Base-by-base conservation (phyloP, 64 coral and sea anemone genomes). In the Astreopora myriophthalma region DNA sequence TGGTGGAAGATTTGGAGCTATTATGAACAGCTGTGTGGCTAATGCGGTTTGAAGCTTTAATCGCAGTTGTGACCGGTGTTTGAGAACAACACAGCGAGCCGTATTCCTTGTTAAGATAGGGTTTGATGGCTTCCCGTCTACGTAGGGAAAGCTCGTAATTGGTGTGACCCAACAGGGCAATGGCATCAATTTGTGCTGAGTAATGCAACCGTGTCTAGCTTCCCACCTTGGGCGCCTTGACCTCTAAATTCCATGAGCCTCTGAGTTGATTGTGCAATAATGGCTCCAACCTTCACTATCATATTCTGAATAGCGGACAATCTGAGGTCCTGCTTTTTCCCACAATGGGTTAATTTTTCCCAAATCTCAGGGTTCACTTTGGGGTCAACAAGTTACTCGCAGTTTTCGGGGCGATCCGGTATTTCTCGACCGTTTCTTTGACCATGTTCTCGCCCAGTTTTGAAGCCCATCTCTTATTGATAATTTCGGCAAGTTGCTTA, bases 41-140 rank as follows among this genome's bases (percentile, higher is more conserved):
- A n/a, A 89, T 76, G 6, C 24, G 52, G 60, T 90, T 90, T 36
- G 60, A 79, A 14, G 88, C 48, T 40, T 25, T 1, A 35, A 79
- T 89, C 27, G 87, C 87, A 46, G 73, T 55, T 35, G 73, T 89
- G 2, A 89, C 87, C 1, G 72, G 69, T 37, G 28, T 89, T 44
- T 44, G 40, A 44, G 40, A 44, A 44, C 6, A 44, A 44, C 40
- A 44, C 40, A 44, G 40, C 40, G 40, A 44, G 40, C 0, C 40
- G 40, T 44, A 44, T 44, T 44, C 40, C 40, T 44, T 44, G 40
- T 44, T 44, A 44, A 44, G 1, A 2, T 44, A 8, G 40, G 40
- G 40, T 2, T 44, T 44, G 40, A 44, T 75, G 31, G 49, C 28
- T 34, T 85, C 81, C 32, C 78, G 52, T 55, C 80, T 51, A 33